Base-by-base conservation (phyloP, 2,888 invertebrate species). In the Monochamus alternatus region DNA sequence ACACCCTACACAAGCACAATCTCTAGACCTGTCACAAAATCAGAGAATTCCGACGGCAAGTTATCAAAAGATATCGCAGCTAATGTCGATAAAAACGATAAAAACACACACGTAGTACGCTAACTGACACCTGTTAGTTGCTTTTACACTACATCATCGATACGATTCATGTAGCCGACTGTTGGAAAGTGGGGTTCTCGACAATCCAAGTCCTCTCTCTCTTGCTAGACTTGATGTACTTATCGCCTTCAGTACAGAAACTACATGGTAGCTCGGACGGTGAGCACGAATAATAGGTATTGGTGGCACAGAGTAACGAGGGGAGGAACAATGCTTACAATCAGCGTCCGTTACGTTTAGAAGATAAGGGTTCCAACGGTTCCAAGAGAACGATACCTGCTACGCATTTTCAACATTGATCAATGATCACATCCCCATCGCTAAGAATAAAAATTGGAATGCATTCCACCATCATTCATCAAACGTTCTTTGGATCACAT, bases 101-200 rank as follows among this genome's bases (percentile, higher is more conserved):
- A 63, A 69, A 64, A 65, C 70, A 71, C 71, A 71, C 71, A 69
- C 68, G 70, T 70, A 75, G 59, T 58, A 59, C 22, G 70, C 76
- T 66, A 76, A 75, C 74, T 75, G 74, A 78, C 81, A 81, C 81
- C 81, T 81, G 81, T 79, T 81, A 80, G 79, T 76, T 38, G 70
- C 74, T 70, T 75, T 79, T 78, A 70, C 78, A 73, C 81, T 75
- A 76, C 81, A 81, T 81, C 78, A 38, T 55, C 70, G 81, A 79
- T 80, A 79, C 80, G 78, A 80, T 75, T 80, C 81, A 77, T 78
- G 76, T 76, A 77, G 78, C 71, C 74, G 77, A 81, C 81, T 81
- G 75, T 73, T 76, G 65, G 81, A 82, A 81, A 82, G 82, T 82
- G 80, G 80, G 80, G 81, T 80, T 76, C 79, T 77, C 78, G 70